Conservation (phyloP, 2,113 vertebrate genomes). For the Noturus placidus region DNA sequence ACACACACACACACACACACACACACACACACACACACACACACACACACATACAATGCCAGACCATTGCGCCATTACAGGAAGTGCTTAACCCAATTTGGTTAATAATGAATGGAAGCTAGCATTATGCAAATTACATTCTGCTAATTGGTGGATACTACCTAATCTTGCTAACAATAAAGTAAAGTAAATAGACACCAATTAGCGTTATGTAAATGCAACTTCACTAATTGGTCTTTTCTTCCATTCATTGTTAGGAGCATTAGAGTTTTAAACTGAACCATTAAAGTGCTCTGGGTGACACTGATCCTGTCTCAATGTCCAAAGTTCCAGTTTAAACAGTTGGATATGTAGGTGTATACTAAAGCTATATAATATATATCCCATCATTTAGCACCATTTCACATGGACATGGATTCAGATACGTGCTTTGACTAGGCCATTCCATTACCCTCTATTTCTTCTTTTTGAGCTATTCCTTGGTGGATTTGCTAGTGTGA, state of each 20-base stretch:
- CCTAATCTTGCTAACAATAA: slow-evolving; percentile 21
- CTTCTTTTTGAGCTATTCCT: too few species aligned
- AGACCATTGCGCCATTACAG: slow-evolving; percentile 9
- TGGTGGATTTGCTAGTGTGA: too few species aligned
- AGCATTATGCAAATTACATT: slow-evolving; percentile 22
- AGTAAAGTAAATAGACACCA: slow-evolving; percentile 11
- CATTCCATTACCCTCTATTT: too few species aligned
- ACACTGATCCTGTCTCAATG: neutral
- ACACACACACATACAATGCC: neutral
- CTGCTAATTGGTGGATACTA: slow-evolving; percentile 26
- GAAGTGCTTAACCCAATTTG: slow-evolving; percentile 29
- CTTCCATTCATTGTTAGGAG: neutral
- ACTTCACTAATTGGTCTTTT: neutral
- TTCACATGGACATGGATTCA: neutral
- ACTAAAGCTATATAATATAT: neutral
- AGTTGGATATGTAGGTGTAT: neutral
- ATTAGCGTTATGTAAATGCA: neutral
- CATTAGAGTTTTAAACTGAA: neutral
- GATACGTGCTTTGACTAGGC: too few species aligned
- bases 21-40: slow-evolving; percentile 17
- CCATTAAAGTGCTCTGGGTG: neutral
- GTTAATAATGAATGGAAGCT: slow-evolving; percentile 17
- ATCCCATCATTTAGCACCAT: neutral
- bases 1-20: slow-evolving; percentile 18
- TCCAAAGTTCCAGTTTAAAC: too few species aligned